Conservation (phyloP, 2,113 vertebrate species). For the Athene cunicularia region DNA sequence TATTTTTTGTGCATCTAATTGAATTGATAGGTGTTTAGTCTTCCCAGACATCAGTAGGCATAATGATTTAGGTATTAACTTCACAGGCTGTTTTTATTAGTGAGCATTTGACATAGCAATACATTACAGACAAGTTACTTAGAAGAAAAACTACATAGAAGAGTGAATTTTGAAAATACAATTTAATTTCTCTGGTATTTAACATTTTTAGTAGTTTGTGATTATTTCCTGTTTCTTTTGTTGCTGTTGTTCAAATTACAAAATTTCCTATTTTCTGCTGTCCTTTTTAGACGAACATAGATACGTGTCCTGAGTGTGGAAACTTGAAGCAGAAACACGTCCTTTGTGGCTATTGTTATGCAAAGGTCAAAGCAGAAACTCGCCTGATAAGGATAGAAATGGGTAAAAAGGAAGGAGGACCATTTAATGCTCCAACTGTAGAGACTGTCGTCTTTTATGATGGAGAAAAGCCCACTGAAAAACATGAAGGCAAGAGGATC, state of each 20-base stretch:
- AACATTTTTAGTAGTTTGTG: not conserved
- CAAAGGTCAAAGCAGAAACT: slow-evolving; percentile 87
- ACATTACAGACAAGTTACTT: not conserved
- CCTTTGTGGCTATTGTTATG: slow-evolving; percentile 91
- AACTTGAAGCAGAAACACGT: slow-evolving; percentile 91
- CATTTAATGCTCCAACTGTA: slow-evolving; percentile 78
- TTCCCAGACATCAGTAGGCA: not conserved
- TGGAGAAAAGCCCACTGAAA: slow-evolving; percentile 79
- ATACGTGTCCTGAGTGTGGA: slow-evolving; percentile 90
- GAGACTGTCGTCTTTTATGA: slow-evolving; percentile 89
- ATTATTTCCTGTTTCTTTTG: not conserved
- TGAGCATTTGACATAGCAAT: not conserved
- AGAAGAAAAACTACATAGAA: not conserved
- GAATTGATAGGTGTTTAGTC: not conserved
- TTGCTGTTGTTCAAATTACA: not conserved
- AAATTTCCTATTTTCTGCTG: not conserved
- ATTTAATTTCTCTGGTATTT: not conserved
- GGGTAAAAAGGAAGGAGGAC: slow-evolving; percentile 81
- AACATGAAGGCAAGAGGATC: slow-evolving; percentile 86
- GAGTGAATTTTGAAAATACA: not conserved
- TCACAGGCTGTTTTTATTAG: not conserved
- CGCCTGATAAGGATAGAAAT: slow-evolving; percentile 82
- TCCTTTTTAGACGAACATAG: slow-evolving; percentile 85
- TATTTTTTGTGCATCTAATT: not conserved
- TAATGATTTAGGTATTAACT: not conserved